phyloP scores from a whole-genome alignment of 2,113 vertebrate genomes.

The Oxyura jamaicensis region DNA sequence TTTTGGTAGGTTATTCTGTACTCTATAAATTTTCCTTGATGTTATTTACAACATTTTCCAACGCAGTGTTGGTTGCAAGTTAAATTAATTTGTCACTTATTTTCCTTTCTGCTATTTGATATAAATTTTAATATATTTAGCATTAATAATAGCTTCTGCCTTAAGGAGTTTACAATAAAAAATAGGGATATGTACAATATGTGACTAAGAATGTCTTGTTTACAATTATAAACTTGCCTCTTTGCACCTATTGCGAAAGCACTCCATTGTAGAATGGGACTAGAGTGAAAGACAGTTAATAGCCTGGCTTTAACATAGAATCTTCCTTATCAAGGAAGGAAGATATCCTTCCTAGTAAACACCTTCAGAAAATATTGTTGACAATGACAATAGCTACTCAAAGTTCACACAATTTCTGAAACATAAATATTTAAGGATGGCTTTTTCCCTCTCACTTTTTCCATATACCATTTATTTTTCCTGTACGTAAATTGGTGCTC shows the following conservation, averaged over 20 bases:
- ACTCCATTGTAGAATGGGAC: background rate
- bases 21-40: background rate
- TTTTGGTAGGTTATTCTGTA: background rate
- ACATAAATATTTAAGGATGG: background rate
- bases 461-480: background rate
- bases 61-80: background rate
- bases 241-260: background rate
- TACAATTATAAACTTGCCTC: background rate
- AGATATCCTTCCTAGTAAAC: background rate
- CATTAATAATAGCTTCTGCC: constrained; percentile 13
- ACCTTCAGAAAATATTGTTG: background rate
- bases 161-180: background rate
- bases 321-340: background rate
- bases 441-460: background rate
- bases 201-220: background rate
- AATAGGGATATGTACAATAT: background rate
- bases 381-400: background rate
- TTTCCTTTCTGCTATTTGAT: background rate
- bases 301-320: background rate
- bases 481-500: background rate
- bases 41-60: background rate
- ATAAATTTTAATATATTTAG: constrained; percentile 37
- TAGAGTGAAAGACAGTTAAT: background rate
- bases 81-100: constrained; percentile 30
- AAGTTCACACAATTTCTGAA: background rate